Base-by-base conservation (phyloP, 1,140 invertebrate genomes). In the Plodia interpunctella region DNA sequence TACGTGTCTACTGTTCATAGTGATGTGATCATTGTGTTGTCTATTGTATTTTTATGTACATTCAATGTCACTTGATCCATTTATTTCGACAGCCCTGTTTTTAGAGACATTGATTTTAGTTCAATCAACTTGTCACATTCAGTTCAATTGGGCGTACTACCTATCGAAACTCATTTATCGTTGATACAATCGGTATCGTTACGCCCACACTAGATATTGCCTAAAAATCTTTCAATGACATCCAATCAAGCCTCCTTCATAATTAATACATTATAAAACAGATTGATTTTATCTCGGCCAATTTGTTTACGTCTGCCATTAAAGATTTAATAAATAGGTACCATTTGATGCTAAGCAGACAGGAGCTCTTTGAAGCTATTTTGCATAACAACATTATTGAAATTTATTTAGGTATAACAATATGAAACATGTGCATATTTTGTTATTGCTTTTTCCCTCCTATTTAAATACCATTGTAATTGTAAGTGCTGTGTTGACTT, bases 301-400 rank as follows among this genome's bases (percentile, higher is more conserved):
- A 44, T 44, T 44, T 44, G 38, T 44, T 44, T 44, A 44, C 38
- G 38, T 44, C 38, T 15, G n/a, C 38, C 38, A 15, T 44, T n/a
- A 15, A 44, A n/a, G 38, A 44, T 44, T 44, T 44, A 15, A 44
- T 44, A 15, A 15, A 44, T 0, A n/a, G n/a, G n/a, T n/a, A 2
- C 38, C 10, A 44, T 15, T 44, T 44, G 15, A 1, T 44, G 13
- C 38, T 44, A 15, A 44, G 15, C 10, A 44, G 38, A 17, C 38
- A 15, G 38, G 15, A 44, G 38, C 38, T 44, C 13, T 15, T 15
- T 44, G 9, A 32, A 32, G 2, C 30, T 32, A 1, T n/a, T 11
- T 38, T 38, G 35, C 8, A 38, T 11, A 38, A 2, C 35, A 38
- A 8, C 2, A 38, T 38, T 11, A 38, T 38, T 28, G 3, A 28